Evolutionary conservation across 1,140 invertebrate genomes (phyloP).

Genomic region (Drosophila pachea): DNA sequence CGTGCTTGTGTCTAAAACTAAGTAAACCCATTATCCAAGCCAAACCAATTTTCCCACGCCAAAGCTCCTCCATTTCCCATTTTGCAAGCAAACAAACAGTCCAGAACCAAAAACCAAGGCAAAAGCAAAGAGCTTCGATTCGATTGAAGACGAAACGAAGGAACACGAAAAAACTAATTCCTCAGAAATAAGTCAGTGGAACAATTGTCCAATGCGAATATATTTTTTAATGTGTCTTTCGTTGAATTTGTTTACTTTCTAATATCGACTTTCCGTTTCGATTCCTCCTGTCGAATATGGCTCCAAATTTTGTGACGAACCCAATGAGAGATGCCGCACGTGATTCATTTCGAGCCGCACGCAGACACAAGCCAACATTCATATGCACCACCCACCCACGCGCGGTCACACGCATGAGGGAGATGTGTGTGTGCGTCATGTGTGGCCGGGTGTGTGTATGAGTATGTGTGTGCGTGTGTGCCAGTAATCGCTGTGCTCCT

Average conservation of each 20-base stretch:
- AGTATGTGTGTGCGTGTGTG: neutral
- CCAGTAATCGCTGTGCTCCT: neutral
- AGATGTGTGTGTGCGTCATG: neutral
- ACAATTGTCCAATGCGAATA: conserved; percentile 28
- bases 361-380: conserved; percentile 2
- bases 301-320: conserved; percentile 13
- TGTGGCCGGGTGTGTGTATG: neutral
- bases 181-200: no score
- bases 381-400: neutral
- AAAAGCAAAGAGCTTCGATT: conserved; percentile 43
- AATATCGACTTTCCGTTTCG: conserved; percentile 7
- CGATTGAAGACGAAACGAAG: conserved; percentile 8
- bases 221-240: conserved; percentile 51
- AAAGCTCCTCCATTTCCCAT: neutral
- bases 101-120: conserved; percentile 30
- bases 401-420: neutral
- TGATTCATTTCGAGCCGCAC: no score
- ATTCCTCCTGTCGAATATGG: conserved; percentile 26
- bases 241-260: conserved; percentile 26
- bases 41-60: conserved; percentile 6
- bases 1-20: conserved; percentile 74
- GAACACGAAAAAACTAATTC: conserved; percentile 6
- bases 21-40: conserved; percentile 47
- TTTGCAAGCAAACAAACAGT: no score
- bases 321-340: conserved; percentile 1